These are phyloP conservation scores for Nysson spinosus DNA, from an alignment of 2,888 invertebrate genomes.

Conservation along the genomic window DNA sequence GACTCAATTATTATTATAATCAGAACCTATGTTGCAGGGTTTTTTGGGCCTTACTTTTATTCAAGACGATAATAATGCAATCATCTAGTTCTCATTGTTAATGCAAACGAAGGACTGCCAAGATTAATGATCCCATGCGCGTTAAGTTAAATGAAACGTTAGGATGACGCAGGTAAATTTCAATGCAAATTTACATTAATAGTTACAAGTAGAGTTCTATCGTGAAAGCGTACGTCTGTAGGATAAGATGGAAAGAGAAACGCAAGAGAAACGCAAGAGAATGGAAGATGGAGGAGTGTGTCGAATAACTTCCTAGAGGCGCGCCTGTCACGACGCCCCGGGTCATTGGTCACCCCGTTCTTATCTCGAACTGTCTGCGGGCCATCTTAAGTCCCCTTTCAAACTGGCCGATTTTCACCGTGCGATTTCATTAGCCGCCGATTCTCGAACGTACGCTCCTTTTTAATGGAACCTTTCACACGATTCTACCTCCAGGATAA, in stretches of 20 bases:
- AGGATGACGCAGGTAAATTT: too few species aligned
- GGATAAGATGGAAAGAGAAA: neutral
- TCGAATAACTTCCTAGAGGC: conserved; percentile 74
- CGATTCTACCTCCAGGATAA: conserved; percentile 26
- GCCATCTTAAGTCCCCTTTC: conserved; percentile 61
- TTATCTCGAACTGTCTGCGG: conserved; percentile 67
- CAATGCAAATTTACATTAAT: conserved; percentile 41
- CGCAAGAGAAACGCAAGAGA: conserved; percentile 37
- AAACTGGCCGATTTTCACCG: conserved; percentile 46
- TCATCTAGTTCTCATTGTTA: too few species aligned
- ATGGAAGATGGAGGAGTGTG: conserved; percentile 53
- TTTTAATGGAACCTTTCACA: conserved; percentile 38
- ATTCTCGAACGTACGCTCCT: neutral
- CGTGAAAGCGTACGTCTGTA: conserved; percentile 27
- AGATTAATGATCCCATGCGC: too few species aligned
- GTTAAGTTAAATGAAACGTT: too few species aligned
- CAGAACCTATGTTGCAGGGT: too few species aligned
- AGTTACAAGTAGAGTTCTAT: conserved; percentile 22
- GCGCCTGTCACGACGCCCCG: conserved; percentile 74
- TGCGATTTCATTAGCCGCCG: conserved; percentile 44
- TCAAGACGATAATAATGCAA: too few species aligned
- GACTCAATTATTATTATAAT: too few species aligned
- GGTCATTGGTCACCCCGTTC: conserved; percentile 73
- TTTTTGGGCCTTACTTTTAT: too few species aligned
- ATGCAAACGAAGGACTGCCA: too few species aligned